Evolutionary conservation across 2,113 vertebrate genomes (phyloP), one percentile per base, ranked within the genome.

Genomic region (Montifringilla adamsi): DNA sequence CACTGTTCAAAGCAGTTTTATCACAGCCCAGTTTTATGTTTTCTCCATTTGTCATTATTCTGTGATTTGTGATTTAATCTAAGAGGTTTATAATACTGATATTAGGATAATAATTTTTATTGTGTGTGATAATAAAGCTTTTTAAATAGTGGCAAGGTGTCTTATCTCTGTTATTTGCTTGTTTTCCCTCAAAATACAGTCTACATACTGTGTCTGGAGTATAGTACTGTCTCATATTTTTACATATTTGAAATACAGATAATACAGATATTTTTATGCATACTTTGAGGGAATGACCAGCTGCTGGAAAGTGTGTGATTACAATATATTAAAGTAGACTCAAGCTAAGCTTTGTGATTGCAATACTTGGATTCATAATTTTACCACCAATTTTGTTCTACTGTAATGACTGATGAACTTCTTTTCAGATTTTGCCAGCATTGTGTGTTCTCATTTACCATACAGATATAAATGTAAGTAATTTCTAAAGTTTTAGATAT

Each of bases 381-480:
- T 68, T 80, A 47, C 41, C 30, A 23, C 27, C n/a, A 28, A 10
- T 89, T 90, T 84, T 92, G 20, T 92, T 93, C 91, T 76, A 0
- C 47, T 93, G 5, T 97, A 97, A 90, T 96, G 76, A 85, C 95
- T 93, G 64, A 80, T 96, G 10, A 87, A 93, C 96, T 97, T 96
- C 97, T 97, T 95, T 96, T 89, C 98, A 99, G 99, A 99, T 99
- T 97, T 98, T 99, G 94, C 99, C 99, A 70, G 99, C 99, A 82
- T 98, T 99, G 56, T 99, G 99, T 98, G 99, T 99, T 97, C 98
- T 99, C 94, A 99, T 99, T 98, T 99, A 99, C 97, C 99, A 99
- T 97, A 99, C 98, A 37, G 99, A 99, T 97, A 99, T 99, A 97
- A 99, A 99, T 43, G 99, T 99, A 98, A 99, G 99, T 99, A 98